Percentiles rank a stretch among this genome's conserved stretches.
These are phyloP conservation scores for Cydia strobilella DNA, from an alignment of 1,140 invertebrate genomes.

Conservation along the genomic window DNA sequence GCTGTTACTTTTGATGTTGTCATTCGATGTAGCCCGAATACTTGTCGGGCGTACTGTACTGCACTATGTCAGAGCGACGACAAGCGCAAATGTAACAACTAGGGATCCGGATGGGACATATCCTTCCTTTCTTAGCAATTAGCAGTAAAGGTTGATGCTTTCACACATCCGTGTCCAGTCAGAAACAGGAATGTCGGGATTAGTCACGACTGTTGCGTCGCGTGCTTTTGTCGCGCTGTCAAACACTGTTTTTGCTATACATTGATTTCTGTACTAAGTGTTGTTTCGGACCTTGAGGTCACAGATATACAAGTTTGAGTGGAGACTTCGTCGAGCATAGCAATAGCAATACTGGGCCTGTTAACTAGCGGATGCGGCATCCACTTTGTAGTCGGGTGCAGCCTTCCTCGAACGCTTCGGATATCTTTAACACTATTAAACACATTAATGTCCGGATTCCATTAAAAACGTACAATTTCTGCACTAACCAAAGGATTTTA, in stretches of 20 bases:
- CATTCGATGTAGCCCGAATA: too few relatives aligned
- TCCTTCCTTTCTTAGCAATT: too few relatives aligned
- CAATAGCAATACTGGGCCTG: neutral
- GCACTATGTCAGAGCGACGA: too few relatives aligned
- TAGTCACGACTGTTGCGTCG: too few relatives aligned
- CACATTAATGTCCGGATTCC: neutral
- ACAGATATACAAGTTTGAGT: neutral
- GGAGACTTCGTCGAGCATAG: neutral
- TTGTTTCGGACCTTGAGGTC: neutral
- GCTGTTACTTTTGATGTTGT: too few relatives aligned
- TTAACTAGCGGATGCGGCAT: slow-evolving; percentile 19
- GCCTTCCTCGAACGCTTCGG: slow-evolving; percentile 2
- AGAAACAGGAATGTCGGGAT: too few relatives aligned
- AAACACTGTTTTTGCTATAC: neutral
- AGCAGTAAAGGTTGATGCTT: too few relatives aligned
- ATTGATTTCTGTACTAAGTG: neutral
- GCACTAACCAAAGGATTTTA: neutral
- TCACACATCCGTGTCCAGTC: too few relatives aligned
- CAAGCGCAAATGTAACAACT: too few relatives aligned
- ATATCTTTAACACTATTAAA: slow-evolving; percentile 19
- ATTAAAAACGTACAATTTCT: slow-evolving; percentile 3
- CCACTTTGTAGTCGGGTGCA: slow-evolving; percentile 21
- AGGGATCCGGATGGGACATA: too few relatives aligned
- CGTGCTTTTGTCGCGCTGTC: too few relatives aligned
- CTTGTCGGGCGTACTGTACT: too few relatives aligned